Evolutionary conservation across 1,140 invertebrate species (phyloP).

Genomic region (Drosophila mojavensis): DNA sequence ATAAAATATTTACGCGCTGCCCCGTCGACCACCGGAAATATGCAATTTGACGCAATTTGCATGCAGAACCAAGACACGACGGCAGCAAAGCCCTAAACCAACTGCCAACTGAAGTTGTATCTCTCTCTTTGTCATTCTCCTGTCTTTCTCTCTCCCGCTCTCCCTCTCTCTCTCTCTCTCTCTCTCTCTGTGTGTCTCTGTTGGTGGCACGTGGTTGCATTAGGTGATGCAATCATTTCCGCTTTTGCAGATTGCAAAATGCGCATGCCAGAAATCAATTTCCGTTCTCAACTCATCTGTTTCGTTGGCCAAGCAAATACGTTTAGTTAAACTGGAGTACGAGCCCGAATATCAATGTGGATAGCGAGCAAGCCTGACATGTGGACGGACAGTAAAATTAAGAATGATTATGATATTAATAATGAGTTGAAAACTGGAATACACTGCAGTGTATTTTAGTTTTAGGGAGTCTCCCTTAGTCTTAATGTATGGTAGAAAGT

Average conservation of each 20-base stretch:
- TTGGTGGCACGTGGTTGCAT: constrained; percentile 67
- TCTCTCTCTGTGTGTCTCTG: not conserved
- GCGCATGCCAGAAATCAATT: constrained; percentile 73
- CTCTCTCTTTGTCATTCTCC: too few relatives aligned
- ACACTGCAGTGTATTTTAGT: too few relatives aligned
- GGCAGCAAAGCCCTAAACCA: constrained; percentile 7
- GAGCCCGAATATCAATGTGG: constrained; percentile 5
- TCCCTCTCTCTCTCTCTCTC: not conserved
- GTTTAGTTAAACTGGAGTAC: constrained; percentile 25
- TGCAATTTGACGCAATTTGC: constrained; percentile 82
- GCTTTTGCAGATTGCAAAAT: constrained; percentile 64
- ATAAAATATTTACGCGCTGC: constrained; percentile 78
- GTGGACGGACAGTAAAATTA: not conserved
- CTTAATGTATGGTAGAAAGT: too few relatives aligned
- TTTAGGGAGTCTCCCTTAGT: too few relatives aligned
- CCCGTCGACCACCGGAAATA: constrained; percentile 71
- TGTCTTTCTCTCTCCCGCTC: not conserved
- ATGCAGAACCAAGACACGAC: constrained; percentile 49
- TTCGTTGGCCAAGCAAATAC: constrained; percentile 24
- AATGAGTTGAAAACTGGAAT: too few relatives aligned
- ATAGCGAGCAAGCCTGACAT: not conserved
- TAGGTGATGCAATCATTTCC: constrained; percentile 81
- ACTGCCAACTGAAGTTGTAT: constrained; percentile 10
- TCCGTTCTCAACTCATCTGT: constrained; percentile 52
- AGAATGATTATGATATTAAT: too few relatives aligned